Base-by-base conservation (phyloP, 2,797 vertebrate species). In the Heliangelus exortis region DNA sequence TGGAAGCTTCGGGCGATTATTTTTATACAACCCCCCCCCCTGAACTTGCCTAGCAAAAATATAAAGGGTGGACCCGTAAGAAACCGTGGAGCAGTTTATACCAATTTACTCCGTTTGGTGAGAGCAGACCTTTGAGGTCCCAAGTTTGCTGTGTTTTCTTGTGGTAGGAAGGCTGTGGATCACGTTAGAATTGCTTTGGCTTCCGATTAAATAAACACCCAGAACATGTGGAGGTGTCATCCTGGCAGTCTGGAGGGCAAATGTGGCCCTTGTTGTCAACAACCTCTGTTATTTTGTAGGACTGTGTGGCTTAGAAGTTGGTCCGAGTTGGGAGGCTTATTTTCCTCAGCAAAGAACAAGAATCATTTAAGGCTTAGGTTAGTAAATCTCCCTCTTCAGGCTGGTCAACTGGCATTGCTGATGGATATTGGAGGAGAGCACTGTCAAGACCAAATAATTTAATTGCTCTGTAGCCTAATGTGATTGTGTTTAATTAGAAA, bases 401-500 rank as follows among this genome's bases (percentile, higher is more conserved):
- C 72, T 69, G 29, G 12, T 28, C 53, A 74, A 51, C 34, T 72
- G 67, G 45, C 51, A 28, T 85, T 10, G 2, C 54, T 73, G 82
- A 36, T 71, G 75, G 71, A 22, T 85, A 41, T 51, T 93, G 83
- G 58, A 86, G 67, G 83, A 89, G 73, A 87, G 62, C 76, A 69
- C 57, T 54, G 45, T 80, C 62, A 67, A 90, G 94, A 68, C 93
- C 79, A 80, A 88, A 61, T 59, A 76, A 83, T 95, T 55, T 84
- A 87, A 55, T 73, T 83, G 89, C 95, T 96, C 93, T 91, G 33
- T 85, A n/a, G 74, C 83, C 34, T 31, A 87, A 76, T 66, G 86
- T 92, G 79, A 91, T 87, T 95, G 51, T 92, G 86, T 88, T 95
- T 94, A 87, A 83, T 94, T 92, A 92, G 88, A 93, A 87, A 87